phyloP scores from a whole-genome alignment of 2,888 invertebrate genomes.

The Torymus aiolomorphi region DNA sequence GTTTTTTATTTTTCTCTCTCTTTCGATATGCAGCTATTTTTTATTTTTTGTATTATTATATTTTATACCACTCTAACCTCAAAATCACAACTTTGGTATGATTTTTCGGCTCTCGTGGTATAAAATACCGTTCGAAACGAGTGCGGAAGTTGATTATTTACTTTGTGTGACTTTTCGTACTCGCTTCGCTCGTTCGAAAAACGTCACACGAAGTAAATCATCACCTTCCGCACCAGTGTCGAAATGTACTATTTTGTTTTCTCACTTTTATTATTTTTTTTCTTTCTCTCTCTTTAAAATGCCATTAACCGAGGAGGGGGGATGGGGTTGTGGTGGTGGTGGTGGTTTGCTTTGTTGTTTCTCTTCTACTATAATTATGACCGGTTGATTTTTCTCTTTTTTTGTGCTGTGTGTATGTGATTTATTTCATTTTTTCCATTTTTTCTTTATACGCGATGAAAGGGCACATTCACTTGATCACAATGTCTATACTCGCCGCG shows the following conservation, averaged over 20 bases:
- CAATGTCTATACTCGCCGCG: conserved; percentile 69
- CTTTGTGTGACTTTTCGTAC: too few relatives aligned
- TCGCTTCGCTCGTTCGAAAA: too few relatives aligned
- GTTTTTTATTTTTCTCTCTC: conserved; percentile 39
- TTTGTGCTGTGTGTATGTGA: conserved; percentile 68
- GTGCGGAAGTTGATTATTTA: too few relatives aligned
- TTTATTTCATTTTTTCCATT: conserved; percentile 44
- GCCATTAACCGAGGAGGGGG: conserved; percentile 42
- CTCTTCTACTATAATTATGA: conserved; percentile 55
- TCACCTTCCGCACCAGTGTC: too few relatives aligned
- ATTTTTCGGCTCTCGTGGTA: too few relatives aligned
- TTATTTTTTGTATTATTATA: conserved; percentile 1
- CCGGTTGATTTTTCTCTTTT: conserved; percentile 64
- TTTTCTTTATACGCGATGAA: conserved; percentile 62
- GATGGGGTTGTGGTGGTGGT: not conserved
- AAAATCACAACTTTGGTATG: too few relatives aligned
- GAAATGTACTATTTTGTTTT: too few relatives aligned
- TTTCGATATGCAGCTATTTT: conserved; percentile 49
- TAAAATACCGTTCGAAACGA: too few relatives aligned
- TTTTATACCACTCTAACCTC: too few relatives aligned
- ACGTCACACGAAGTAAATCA: too few relatives aligned
- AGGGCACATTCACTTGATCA: conserved; percentile 75
- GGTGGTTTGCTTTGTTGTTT: conserved; percentile 16
- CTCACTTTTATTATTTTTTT: conserved; percentile 11
- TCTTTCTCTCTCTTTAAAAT: conserved; percentile 46